Conservation (phyloP, 2,888 invertebrate species). For the Microctonus hyperodae region DNA sequence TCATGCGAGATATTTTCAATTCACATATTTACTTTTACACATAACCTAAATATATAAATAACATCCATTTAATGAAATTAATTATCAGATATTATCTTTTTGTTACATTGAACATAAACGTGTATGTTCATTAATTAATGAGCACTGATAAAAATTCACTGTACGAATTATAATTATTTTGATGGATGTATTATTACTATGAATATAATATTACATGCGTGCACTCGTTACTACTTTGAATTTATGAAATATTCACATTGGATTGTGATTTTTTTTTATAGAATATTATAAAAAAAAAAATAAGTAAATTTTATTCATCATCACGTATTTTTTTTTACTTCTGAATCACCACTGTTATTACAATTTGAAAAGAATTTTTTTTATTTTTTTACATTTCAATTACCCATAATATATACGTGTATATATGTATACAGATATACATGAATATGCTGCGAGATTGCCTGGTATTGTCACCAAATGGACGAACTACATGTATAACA, state of each 20-base stretch:
- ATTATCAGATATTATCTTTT: background rate
- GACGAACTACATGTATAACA: background rate
- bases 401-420: background rate
- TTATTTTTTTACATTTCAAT: conserved; percentile 6
- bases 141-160: too few relatives aligned
- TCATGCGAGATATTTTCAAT: background rate
- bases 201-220: too few relatives aligned
- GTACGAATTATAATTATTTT: too few relatives aligned
- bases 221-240: too few relatives aligned
- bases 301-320: background rate
- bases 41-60: background rate
- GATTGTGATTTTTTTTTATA: background rate
- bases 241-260: background rate
- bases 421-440: too few relatives aligned
- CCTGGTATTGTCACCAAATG: conserved; percentile 20
- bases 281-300: background rate
- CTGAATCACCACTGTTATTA: background rate
- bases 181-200: too few relatives aligned
- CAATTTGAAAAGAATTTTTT: conserved; percentile 18
- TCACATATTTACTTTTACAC: background rate
- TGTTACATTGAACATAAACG: background rate
- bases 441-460: conserved; percentile 19
- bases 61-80: background rate
- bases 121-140: background rate
- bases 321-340: background rate